A percentile compares a stretch with the other conserved stretches of the same genome.
phyloP scores from a whole-genome alignment of 2,888 invertebrate genomes.

The Sympetrum striolatum region DNA sequence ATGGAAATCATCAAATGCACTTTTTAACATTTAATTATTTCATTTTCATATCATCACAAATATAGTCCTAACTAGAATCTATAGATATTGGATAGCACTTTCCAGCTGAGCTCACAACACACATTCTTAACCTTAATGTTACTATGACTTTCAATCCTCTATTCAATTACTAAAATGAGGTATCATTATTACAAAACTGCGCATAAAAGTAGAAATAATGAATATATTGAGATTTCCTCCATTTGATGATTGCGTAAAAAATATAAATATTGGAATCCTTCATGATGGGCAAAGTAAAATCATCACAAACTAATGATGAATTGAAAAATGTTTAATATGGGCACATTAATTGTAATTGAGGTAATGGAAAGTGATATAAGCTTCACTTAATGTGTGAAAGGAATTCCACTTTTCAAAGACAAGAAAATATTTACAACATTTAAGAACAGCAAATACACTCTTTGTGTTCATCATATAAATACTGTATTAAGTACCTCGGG shows the following conservation, averaged over 20 bases:
- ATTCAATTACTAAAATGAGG: neutral
- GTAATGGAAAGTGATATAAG: neutral
- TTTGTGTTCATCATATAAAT: slow-evolving; percentile 16
- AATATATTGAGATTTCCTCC: neutral
- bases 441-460: neutral
- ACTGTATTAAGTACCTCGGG: slow-evolving; percentile 27
- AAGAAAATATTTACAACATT: neutral
- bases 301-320: neutral
- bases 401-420: neutral
- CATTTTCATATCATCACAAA: neutral
- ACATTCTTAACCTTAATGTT: neutral
- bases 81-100: neutral
- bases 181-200: neutral
- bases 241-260: neutral
- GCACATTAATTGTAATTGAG: neutral
- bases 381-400: neutral
- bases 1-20: neutral
- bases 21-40: neutral
- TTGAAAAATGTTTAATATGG: neutral
- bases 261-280: neutral
- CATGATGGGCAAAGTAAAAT: neutral
- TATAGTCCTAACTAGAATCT: neutral
- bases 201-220: neutral
- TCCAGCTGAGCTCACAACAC: neutral
- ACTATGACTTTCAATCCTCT: neutral